Evolutionary conservation across 2,797 vertebrate genomes (phyloP), one percentile per base, ranked within the genome.

Genomic region (Mus caroli): DNA sequence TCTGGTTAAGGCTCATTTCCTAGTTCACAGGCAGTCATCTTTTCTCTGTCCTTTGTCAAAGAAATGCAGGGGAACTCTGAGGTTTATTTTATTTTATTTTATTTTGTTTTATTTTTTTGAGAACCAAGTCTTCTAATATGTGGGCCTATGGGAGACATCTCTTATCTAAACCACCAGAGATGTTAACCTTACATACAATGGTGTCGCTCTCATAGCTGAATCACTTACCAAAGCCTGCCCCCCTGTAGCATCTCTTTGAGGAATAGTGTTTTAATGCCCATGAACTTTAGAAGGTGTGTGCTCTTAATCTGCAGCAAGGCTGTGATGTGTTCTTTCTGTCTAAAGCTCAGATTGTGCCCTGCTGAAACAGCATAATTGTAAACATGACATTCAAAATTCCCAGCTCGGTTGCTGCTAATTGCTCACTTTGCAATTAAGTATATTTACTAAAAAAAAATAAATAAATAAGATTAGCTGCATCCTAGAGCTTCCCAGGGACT

Each of bases 371-470:
- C 50, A 11, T 71, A 43, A 58, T 89, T 91, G 52, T 79, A 92
- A 92, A 40, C 10, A 75, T 79, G 88, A 50, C 12, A 54, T 71
- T 24, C 75, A 19, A 92, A 73, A 84, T 95, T 77, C 52, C 96
- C 83, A 89, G 34, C 73, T 97, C 71, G 83, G 24, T 73, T 77
- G 79, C 54, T 80, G 13, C 40, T 50, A 19, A 92, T 90, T 80
- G 87, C 58, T 95, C 71, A 87, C 84, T 91, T 94, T 94, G n/a
- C 7, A 76, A 87, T 22, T 83, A 64, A 84, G 67, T 54, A 1
- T 91, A 40, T 90, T 94, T 96, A 92, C 40, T 64, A 76, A 76
- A 52, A 79, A 79, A 83, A 79, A 75, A 52, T 79, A 83, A 83
- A 8, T 56, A 50, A 50, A 50, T 91, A 85, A 91, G 94, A 97